Evolutionary conservation across 1,140 invertebrate species (phyloP).

Genomic region (Carcinoscorpius rotundicauda): DNA sequence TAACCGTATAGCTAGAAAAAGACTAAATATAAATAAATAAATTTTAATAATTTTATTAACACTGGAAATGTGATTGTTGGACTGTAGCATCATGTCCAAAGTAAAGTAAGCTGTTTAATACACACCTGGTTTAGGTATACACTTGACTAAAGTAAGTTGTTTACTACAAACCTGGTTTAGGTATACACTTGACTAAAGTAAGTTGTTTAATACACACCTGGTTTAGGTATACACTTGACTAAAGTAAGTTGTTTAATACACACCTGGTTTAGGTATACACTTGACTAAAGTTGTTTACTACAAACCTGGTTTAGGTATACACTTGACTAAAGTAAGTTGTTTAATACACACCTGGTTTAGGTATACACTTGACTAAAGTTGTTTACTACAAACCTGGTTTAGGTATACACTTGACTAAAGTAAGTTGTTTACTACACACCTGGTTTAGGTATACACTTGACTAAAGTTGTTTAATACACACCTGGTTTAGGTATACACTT

Average conservation of each 20-base stretch:
- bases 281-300: constrained; percentile 37
- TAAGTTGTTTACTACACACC: constrained; percentile 36
- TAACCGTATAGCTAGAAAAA: no score
- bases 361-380: constrained; percentile 53
- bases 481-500: constrained; percentile 62
- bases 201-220: constrained; percentile 39
- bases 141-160: constrained; percentile 46
- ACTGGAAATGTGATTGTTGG: no score
- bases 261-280: constrained; percentile 60
- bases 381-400: constrained; percentile 44
- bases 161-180: constrained; percentile 47
- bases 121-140: constrained; percentile 57
- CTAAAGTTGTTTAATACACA: constrained; percentile 31
- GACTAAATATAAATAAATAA: no score
- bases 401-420: constrained; percentile 58
- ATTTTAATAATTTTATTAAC: no score
- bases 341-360: constrained; percentile 47
- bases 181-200: constrained; percentile 59
- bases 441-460: constrained; percentile 60
- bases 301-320: constrained; percentile 57
- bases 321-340: constrained; percentile 46
- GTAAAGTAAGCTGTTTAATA: no score
- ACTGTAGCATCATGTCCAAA: no score
- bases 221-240: constrained; percentile 58
- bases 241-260: constrained; percentile 9